Evolutionary conservation across 2,888 invertebrate genomes (phyloP), one percentile per base, ranked within the genome.

Genomic region (Theretra japonica): DNA sequence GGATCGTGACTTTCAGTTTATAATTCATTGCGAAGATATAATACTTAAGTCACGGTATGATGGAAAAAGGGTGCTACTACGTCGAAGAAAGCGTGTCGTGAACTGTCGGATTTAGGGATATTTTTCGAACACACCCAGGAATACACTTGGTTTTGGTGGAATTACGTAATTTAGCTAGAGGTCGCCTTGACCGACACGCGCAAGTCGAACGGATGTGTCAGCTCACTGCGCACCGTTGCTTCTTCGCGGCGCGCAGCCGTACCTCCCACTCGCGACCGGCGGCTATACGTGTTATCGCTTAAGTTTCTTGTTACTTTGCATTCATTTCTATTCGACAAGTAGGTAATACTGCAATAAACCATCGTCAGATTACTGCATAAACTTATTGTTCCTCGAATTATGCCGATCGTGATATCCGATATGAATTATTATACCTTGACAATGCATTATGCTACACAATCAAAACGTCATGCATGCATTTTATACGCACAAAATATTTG

Each of bases 181-280:
- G 92, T 93, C 93, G 93, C 92, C 90, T 91, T 89, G 91, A 90
- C 90, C 90, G 89, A 90, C 85, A 88, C 92, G 94, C 94, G 94
- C 94, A 94, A 92, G 93, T 92, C 93, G 86, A 88, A 88, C 90
- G 90, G 91, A 92, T 91, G 90, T 91, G 90, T 92, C 91, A 91
- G 91, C 90, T 90, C 89, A 92, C 93, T 93, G 94, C 94, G 94
- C 94, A 93, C 88, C 88, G 88, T 87, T 85, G 84, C 82, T 89
- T 84, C 86, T 86, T 82, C 82, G 87, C 80, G 79, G 85, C 83
- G 92, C 92, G 92, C 92, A 91, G 89, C 87, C 88, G 85, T 88
- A 80, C 91, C 93, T 92, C 92, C 92, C 91, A 92, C 93, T 91
- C 88, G 82, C 84, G 77, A 80, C 83, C 86, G 86, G 83, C 86